phyloP scores from a whole-genome alignment of 2,113 vertebrate genomes.

The Aramus guarauna region DNA sequence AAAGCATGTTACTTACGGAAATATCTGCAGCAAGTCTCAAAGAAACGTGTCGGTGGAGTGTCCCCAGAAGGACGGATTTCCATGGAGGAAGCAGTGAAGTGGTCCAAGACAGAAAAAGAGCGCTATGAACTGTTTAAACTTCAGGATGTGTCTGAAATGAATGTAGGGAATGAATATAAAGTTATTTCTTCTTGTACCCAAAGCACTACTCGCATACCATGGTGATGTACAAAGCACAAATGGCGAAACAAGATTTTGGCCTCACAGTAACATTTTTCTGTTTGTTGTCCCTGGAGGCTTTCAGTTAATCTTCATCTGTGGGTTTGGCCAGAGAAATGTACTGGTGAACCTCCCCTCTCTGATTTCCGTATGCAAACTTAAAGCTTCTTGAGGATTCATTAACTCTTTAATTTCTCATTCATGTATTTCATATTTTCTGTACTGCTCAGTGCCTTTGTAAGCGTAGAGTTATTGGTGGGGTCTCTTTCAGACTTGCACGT shows the following conservation, averaged over 20 bases:
- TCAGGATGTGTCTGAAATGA: not conserved
- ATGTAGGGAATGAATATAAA: not conserved
- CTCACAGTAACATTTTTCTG: not conserved
- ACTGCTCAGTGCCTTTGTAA: not conserved
- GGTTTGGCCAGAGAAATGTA: constrained; percentile 23
- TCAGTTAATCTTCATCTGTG: constrained; percentile 14
- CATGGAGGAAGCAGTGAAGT: not conserved
- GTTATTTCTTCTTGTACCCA: not conserved
- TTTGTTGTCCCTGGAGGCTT: constrained; percentile 10
- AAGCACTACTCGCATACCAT: not conserved
- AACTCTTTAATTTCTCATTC: constrained; percentile 2
- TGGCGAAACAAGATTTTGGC: not conserved
- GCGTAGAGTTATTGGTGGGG: not conserved
- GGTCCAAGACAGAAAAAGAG: not conserved
- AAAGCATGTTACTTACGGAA: not conserved
- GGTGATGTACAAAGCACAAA: not conserved
- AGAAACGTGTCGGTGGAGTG: not conserved
- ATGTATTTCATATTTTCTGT: not conserved
- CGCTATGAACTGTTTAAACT: not conserved
- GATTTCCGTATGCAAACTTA: not conserved
- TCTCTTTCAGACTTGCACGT: not conserved
- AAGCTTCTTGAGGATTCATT: constrained; percentile 3
- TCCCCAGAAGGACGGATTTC: not conserved
- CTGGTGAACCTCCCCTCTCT: not conserved
- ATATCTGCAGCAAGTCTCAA: not conserved